These are phyloP conservation scores for Crocidura indochinensis DNA, from an alignment of 2,797 vertebrate species.

Conservation along the genomic window DNA sequence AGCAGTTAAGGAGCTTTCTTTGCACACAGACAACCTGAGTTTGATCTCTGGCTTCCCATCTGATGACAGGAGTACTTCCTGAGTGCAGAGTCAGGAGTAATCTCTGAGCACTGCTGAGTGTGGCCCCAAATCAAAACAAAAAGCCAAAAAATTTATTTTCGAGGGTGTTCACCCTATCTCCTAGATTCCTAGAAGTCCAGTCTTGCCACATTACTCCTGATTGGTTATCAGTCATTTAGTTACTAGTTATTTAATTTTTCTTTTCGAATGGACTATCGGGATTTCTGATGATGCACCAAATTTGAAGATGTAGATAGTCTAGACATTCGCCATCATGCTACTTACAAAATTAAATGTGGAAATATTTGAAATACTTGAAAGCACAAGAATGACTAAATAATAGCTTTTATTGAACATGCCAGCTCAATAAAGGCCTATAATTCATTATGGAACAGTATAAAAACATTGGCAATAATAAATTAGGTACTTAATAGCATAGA, in stretches of 20 bases:
- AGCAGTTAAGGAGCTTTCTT: too few relatives aligned
- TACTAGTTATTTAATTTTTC: not conserved
- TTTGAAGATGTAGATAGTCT: not conserved
- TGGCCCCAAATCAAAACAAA: too few relatives aligned
- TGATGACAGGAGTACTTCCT: too few relatives aligned
- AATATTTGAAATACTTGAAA: slow-evolving; percentile 32
- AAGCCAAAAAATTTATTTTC: not conserved
- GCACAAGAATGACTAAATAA: not conserved
- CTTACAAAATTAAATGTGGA: slow-evolving; percentile 22
- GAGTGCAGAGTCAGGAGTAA: too few relatives aligned
- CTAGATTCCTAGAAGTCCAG: slow-evolving; percentile 2
- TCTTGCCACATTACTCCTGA: not conserved
- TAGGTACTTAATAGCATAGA: slow-evolving; percentile 14
- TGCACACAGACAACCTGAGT: too few relatives aligned
- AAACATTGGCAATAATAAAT: slow-evolving; percentile 50
- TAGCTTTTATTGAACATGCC: not conserved
- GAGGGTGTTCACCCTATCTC: not conserved
- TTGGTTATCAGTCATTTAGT: not conserved
- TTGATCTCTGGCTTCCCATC: too few relatives aligned
- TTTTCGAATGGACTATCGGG: slow-evolving; percentile 18
- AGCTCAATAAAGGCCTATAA: slow-evolving; percentile 2
- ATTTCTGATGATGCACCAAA: not conserved
- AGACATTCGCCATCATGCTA: not conserved
- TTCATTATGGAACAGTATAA: not conserved
- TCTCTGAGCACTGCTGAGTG: too few relatives aligned